Percentiles rank a stretch among this genome's conserved stretches.
Conservation (phyloP, 2,797 vertebrate species). For the Garrulus glandarius region DNA sequence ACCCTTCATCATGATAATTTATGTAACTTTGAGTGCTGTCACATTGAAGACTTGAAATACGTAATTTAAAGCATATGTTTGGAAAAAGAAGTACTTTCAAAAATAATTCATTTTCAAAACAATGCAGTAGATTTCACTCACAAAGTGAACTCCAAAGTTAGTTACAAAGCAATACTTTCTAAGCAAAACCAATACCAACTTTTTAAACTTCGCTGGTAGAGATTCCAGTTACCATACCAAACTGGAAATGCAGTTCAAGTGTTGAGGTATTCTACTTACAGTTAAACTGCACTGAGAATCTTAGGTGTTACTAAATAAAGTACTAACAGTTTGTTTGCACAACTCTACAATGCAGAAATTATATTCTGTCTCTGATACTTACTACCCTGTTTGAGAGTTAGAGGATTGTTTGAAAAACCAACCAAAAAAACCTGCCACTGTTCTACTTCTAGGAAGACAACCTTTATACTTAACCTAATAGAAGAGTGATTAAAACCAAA, state of each 20-base stretch:
- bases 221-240: not conserved
- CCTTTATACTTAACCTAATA: not conserved
- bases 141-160: not conserved
- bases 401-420: not conserved
- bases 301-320: not conserved
- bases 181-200: not conserved
- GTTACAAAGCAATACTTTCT: not conserved
- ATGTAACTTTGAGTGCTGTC: not conserved
- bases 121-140: not conserved
- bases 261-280: not conserved
- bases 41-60: not conserved
- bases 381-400: not conserved
- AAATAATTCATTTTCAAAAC: not conserved
- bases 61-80: slow-evolving; percentile 14
- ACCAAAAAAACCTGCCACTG: not conserved
- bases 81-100: not conserved
- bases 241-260: not conserved
- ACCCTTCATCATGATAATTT: slow-evolving; percentile 12
- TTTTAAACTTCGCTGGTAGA: not conserved
- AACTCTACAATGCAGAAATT: not conserved
- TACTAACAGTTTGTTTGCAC: not conserved
- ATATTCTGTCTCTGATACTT: not conserved
- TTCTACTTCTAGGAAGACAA: not conserved
- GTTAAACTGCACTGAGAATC: not conserved
- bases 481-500: not conserved